Conservation (phyloP, 92 coral and sea anemone species). For the Diadumene lineata region DNA sequence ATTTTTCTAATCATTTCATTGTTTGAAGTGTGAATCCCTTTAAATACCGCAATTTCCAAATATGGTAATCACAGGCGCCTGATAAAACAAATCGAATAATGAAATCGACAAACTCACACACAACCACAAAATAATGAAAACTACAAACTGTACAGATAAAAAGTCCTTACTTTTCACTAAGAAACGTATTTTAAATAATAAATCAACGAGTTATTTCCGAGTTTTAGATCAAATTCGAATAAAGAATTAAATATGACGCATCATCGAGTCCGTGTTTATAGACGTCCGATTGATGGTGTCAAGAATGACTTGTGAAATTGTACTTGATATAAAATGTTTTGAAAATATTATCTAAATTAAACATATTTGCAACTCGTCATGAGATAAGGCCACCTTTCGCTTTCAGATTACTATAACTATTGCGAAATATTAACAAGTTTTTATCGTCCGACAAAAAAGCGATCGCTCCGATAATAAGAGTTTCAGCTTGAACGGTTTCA, state of each 20-base stretch:
- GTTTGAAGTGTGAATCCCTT: background rate
- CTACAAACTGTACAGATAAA: background rate
- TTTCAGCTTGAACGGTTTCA: conserved; percentile 1
- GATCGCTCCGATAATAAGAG: background rate
- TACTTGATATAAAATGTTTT: background rate
- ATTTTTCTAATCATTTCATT: background rate
- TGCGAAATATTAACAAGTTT: conserved; percentile 5
- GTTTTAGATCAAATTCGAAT: background rate
- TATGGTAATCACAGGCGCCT: background rate
- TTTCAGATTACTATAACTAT: background rate
- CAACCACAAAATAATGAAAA: too few relatives aligned
- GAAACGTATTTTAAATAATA: background rate
- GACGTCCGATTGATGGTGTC: background rate
- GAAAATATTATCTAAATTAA: background rate
- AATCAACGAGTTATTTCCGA: background rate
- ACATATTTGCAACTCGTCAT: background rate
- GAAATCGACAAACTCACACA: background rate
- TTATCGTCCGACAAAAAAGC: background rate
- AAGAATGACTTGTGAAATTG: background rate
- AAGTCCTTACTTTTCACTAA: background rate
- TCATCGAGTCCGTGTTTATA: background rate
- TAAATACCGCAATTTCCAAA: background rate
- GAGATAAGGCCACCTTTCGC: conserved; percentile 29
- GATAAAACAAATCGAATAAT: background rate
- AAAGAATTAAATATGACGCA: background rate